Evolutionary conservation across 2,113 vertebrate species (phyloP).

Genomic region (Megaceryle torquata): DNA sequence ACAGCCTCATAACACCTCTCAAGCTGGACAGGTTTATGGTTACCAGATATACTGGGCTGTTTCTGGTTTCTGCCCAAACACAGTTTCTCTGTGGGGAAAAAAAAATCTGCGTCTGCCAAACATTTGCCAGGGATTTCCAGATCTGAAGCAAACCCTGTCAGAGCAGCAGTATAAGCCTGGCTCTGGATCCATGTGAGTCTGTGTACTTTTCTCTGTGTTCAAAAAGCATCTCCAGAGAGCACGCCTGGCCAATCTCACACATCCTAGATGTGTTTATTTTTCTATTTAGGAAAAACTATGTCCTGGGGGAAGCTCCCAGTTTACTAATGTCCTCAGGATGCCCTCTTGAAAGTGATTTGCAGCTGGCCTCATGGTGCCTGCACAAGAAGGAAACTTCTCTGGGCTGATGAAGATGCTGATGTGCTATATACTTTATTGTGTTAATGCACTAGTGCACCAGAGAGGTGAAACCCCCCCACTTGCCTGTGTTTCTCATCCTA

Average conservation of each 20-base stretch:
- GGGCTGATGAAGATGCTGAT: background rate
- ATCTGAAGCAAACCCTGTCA: background rate
- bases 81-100: background rate
- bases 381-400: background rate
- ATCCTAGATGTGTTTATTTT: background rate
- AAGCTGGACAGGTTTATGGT: background rate
- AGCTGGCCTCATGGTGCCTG: background rate
- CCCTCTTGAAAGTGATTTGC: background rate
- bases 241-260: background rate
- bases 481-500: background rate
- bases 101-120: background rate
- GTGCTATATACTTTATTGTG: background rate
- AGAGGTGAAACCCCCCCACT: background rate
- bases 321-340: background rate
- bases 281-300: background rate
- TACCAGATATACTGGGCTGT: background rate
- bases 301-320: background rate
- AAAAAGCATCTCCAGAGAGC: background rate
- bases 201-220: background rate
- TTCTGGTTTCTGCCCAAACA: background rate
- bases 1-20: background rate
- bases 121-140: background rate
- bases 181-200: background rate
- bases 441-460: background rate
- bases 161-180: background rate